Base-by-base conservation (phyloP, 2,888 invertebrate genomes). In the Caenorhabditis zanzibari region DNA sequence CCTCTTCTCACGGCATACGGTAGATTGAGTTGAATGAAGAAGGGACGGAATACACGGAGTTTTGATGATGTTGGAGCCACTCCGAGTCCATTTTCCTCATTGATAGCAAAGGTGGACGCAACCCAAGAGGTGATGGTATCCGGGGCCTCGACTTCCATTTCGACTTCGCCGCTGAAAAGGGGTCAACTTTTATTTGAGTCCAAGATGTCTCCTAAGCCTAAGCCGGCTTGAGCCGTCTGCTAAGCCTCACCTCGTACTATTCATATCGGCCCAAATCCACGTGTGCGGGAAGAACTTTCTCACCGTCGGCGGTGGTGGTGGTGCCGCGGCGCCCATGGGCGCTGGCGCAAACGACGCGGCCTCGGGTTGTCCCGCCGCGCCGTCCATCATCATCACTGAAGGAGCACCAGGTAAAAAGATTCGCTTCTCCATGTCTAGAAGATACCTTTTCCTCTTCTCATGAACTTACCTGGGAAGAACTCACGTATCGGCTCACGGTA, bases 1-100 rank as follows among this genome's bases (percentile, higher is more conserved):
- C 97, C 97, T 84, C 95, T 94, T 89, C 96, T 95, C 16, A 98
- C 95, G 0, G 96, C 95, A 89, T 96, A 95, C 0, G 98, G 98
- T 64, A 98, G 93, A 92, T 97, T 96, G 10, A 96, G 94, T 10
- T 95, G 95, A 56, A 97, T 95, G 87, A 96, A 96, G 92, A 98
- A 96, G 12, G 95, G 95, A 88, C 95, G 95, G 93, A 96, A 95
- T 1, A 96, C 96, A 94, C 95, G 94, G 69, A 95, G 93, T 95
- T 91, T 91, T 12, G 86, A 73, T 0, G 90, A 87, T 16, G 82
- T 85, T 9, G 95, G 94, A 0, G 95, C 94, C 1, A 96, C 94
- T 5, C 96, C 96, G 49, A 96, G 93, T 12, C 96, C 96, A 87
- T 95, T 92, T 0, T 95, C 93, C 0, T 95, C 94, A 93, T 96